Base-by-base conservation (phyloP, 2,113 vertebrate species). In the Regulus satrapa region DNA sequence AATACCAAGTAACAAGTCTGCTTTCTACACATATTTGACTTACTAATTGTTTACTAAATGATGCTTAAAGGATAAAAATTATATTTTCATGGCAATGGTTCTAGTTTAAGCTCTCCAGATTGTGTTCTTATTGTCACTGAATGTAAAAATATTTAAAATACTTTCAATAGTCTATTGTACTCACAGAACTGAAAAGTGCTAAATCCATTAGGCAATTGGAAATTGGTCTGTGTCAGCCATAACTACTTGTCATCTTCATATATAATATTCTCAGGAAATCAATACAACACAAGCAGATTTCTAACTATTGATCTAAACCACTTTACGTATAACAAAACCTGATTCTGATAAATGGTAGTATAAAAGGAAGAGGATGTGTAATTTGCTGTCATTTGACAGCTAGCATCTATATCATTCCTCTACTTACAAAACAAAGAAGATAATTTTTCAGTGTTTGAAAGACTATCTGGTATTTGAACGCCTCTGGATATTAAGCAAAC, bases 261-360 rank as follows among this genome's bases (percentile, higher is more conserved):
- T 23, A 74, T 62, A 83, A 89, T 90, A 52, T 90, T 52, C 62
- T 96, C 76, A 90, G 46, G 38, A 88, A 96, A 95, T 97, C 94
- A 84, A 76, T 90, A 43, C 12, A 69, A 79, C 43, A 73, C 26
- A 63, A 94, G 19, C 29, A 76, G 72, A 79, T 95, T 94, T 92
- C 78, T 82, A 71, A 73, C 8, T 96, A 96, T 95, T 89, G 95
- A 97, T 95, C 66, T 83, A 89, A 94, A 85, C 25, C 40, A 72
- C 59, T 96, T 88, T 89, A 79, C 51, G 80, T 92, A 54, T 62
- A 91, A 72, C 40, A 80, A 72, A 88, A 21, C 18, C 40, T 72
- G n/a, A 88, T 92, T 93, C 92, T 92, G 88, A 96, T 36, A 95
- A 95, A 96, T 84, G 46, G 59, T 46, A 32, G 12, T 40, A 23